Base-by-base conservation (phyloP, 2,888 invertebrate genomes). In the Mythimna impura region DNA sequence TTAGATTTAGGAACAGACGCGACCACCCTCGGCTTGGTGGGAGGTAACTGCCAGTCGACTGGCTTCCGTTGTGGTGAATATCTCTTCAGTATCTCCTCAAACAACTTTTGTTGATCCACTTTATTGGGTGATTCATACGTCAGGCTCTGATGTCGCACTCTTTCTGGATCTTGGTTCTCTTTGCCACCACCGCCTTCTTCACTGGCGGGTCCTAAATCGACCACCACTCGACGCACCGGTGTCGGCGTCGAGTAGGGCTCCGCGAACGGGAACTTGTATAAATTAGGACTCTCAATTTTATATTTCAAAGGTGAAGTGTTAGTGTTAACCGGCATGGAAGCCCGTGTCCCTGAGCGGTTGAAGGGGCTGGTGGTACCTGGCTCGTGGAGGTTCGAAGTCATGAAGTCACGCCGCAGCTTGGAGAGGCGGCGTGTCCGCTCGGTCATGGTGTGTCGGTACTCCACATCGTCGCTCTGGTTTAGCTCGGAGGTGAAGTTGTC, bases 261-360 rank as follows among this genome's bases (percentile, higher is more conserved):
- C 62, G 96, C 96, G 83, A 96, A 96, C 34, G 96, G 96, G 78
- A 96, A 96, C 89, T 96, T 96, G 87, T 93, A 94, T 78, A 96
- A 88, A 86, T 95, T 96, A 30, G 95, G 95, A 84, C 95, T 95
- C 86, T 94, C 95, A 79, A 95, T 94, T 89, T 95, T 96, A 87
- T 96, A 96, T 80, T 89, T 94, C 54, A 91, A 83, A 30, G 93
- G 90, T 14, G 92, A 89, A n/a, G 90, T 92, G 77, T 92, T 92
- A 54, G 90, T 92, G 74, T 92, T 92, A 25, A 89, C 91, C 20
- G 96, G 96, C 86, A 96, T 89, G 2, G 96, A 95, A 25, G 96
- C 93, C 60, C 96, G 92, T 30, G 91, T 91, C 20, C 95, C 95
- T 64, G 90, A 89, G 62, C 96, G 92, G 40, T 87, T 89, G 76